These are phyloP conservation scores for Rhagoletis pomonella DNA, from an alignment of 1,140 invertebrate genomes.

Conservation along the genomic window DNA sequence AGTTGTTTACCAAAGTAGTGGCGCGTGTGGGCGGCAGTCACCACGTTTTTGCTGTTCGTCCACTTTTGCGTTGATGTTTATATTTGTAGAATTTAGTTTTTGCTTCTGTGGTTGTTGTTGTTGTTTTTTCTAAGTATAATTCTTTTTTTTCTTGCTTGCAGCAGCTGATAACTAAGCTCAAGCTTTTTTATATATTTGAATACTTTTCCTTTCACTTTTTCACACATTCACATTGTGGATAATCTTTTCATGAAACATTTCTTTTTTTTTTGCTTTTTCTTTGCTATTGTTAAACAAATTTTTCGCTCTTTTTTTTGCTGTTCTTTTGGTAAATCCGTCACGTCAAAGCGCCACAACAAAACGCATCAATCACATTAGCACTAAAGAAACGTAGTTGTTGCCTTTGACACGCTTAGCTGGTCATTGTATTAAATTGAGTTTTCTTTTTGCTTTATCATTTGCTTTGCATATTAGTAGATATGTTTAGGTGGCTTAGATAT, in stretches of 20 bases:
- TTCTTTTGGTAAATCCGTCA: neutral
- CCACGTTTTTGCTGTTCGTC: neutral
- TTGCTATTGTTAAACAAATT: neutral
- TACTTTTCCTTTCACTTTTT: neutral
- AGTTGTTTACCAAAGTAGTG: neutral
- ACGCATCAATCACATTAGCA: constrained; percentile 26
- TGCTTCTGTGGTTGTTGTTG: neutral
- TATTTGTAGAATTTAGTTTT: neutral
- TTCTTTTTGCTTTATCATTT: neutral
- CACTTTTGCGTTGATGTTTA: neutral
- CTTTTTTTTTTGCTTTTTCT: neutral
- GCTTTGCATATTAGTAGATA: neutral
- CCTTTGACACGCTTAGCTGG: neutral
- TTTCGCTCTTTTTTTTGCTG: neutral
- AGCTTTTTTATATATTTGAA: neutral
- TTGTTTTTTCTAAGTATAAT: neutral
- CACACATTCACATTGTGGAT: neutral
- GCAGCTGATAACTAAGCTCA: neutral
- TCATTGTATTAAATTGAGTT: neutral
- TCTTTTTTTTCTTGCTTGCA: neutral
- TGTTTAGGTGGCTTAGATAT: neutral
- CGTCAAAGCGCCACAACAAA: constrained; percentile 19
- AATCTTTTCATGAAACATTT: neutral
- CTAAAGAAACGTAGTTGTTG: neutral
- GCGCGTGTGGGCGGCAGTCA: neutral